phyloP scores from a whole-genome alignment of 2,113 vertebrate genomes.

The Piliocolobus tephrosceles region DNA sequence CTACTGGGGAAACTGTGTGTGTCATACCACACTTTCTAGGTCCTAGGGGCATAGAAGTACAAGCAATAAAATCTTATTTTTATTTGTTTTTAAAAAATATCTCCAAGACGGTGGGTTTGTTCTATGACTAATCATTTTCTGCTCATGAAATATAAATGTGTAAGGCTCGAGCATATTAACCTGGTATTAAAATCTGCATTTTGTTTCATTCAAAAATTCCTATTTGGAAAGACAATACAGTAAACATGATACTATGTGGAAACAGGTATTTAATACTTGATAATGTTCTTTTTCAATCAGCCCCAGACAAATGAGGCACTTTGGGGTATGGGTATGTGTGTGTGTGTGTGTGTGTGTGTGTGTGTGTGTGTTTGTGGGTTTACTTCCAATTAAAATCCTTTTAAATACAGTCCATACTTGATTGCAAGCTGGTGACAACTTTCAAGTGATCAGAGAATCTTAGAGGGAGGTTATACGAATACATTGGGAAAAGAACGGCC shows the following conservation, averaged over 20 bases:
- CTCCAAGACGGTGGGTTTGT: background rate
- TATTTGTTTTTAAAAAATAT: background rate
- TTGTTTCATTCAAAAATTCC: background rate
- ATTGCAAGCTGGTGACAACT: background rate
- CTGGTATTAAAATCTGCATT: background rate
- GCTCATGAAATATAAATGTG: background rate
- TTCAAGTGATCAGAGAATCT: background rate
- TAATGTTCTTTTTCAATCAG: background rate
- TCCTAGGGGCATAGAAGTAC: background rate
- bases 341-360: too few relatives aligned
- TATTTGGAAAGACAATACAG: background rate
- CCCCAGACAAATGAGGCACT: background rate
- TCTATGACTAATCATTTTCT: background rate
- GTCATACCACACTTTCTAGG: fast-evolving
- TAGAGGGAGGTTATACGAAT: background rate
- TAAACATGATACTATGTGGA: fast-evolving
- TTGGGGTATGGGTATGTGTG: too few relatives aligned
- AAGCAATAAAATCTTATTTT: background rate
- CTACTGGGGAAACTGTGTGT: fast-evolving
- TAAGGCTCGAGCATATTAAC: background rate
- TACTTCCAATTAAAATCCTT: background rate
- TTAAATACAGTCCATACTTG: background rate
- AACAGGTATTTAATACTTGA: background rate
- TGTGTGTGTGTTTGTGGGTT: background rate
- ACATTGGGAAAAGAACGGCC: fast-evolving